Conservation (phyloP, 2,797 vertebrate species). For the Neopelma chrysocephalum region DNA sequence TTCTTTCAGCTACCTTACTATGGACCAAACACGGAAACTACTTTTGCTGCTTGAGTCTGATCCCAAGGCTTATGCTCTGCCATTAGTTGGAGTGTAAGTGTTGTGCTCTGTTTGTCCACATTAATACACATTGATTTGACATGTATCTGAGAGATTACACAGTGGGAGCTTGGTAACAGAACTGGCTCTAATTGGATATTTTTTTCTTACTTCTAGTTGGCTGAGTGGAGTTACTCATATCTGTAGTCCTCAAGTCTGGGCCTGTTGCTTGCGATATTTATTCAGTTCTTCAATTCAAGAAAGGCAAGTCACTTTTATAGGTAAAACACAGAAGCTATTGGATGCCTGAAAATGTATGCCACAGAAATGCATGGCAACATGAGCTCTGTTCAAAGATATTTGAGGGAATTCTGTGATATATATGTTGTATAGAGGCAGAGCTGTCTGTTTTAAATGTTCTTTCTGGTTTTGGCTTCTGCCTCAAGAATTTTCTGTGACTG, state of each 20-base stretch:
- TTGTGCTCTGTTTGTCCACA: background rate
- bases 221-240: conserved; percentile 88
- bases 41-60: conserved; percentile 93
- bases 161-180: background rate
- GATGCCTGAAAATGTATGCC: background rate
- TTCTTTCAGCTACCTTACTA: conserved; percentile 89
- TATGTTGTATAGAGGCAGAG: background rate
- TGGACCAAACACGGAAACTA: conserved; percentile 94
- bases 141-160: background rate
- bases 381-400: background rate
- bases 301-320: conserved; percentile 77
- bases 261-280: conserved; percentile 87
- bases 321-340: background rate
- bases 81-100: conserved; percentile 94
- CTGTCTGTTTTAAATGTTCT: background rate
- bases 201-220: conserved; percentile 82
- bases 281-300: conserved; percentile 87
- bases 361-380: background rate
- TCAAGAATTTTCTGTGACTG: background rate
- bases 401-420: background rate
- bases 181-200: conserved; percentile 7
- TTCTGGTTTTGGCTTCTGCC: background rate
- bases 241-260: conserved; percentile 88
- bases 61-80: conserved; percentile 88
- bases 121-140: background rate